phyloP scores from a whole-genome alignment of 2,888 invertebrate genomes.

The Drosophila fungiperda region DNA sequence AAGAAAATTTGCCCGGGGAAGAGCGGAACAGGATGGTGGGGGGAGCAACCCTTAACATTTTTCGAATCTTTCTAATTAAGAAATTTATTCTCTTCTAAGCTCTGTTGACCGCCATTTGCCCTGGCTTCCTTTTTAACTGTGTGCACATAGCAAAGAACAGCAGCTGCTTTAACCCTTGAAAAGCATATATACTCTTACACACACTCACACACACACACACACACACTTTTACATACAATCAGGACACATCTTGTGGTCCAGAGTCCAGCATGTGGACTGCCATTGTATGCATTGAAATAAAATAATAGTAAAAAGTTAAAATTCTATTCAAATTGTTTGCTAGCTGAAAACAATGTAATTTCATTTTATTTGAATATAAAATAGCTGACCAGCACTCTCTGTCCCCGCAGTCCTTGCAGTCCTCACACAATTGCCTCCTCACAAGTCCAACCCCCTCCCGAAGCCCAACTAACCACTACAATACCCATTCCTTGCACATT shows the following conservation, averaged over 20 bases:
- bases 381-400: constrained; percentile 49
- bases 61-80: constrained; percentile 78
- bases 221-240: constrained; percentile 12
- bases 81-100: constrained; percentile 68
- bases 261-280: constrained; percentile 51
- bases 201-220: constrained; percentile 16
- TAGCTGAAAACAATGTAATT: constrained; percentile 83
- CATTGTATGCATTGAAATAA: constrained; percentile 78
- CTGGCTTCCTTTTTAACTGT: constrained; percentile 28
- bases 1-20: constrained; percentile 44
- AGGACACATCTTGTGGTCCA: constrained; percentile 56
- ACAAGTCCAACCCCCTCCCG: not conserved
- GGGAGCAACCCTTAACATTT: constrained; percentile 63
- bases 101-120: constrained; percentile 60
- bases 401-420: constrained; percentile 44
- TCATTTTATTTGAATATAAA: constrained; percentile 82
- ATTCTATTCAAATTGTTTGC: constrained; percentile 83
- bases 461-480: constrained; percentile 40
- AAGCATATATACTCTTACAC: constrained; percentile 15
- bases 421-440: constrained; percentile 12
- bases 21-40: no score
- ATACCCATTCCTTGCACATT: constrained; percentile 46
- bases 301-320: constrained; percentile 84
- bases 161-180: constrained; percentile 62
- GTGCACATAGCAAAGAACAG: constrained; percentile 41